Percentiles rank a stretch among this genome's conserved stretches.
Conservation (phyloP, 2,113 vertebrate genomes). For the Axis porcinus region DNA sequence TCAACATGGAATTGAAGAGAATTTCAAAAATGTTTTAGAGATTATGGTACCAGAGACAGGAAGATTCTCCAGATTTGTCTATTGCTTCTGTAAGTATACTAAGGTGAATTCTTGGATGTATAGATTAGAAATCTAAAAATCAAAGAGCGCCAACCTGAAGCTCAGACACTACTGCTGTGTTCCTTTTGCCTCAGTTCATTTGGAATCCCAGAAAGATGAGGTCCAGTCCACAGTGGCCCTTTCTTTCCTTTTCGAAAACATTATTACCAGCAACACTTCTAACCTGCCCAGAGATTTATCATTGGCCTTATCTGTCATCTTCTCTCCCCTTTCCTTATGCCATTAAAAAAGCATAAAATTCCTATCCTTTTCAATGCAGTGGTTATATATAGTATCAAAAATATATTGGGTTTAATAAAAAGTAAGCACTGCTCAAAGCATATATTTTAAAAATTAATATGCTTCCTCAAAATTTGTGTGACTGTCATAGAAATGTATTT, state of each 20-base stretch:
- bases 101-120: neutral
- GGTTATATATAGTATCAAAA: neutral
- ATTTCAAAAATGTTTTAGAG: neutral
- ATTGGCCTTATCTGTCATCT: neutral
- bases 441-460: neutral
- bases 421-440: neutral
- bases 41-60: neutral
- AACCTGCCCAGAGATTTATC: neutral
- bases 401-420: neutral
- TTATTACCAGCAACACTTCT: neutral
- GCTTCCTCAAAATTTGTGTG: neutral
- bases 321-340: neutral
- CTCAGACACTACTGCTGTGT: neutral
- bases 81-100: neutral
- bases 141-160: neutral
- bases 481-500: slow-evolving; percentile 3
- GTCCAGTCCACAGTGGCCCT: neutral
- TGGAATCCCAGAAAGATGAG: neutral
- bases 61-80: neutral
- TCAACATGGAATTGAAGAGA: neutral
- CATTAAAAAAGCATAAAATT: neutral
- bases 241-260: neutral
- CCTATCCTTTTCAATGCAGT: neutral
- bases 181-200: neutral
- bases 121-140: neutral